These are phyloP conservation scores for Plutomurus gul DNA, from an alignment of 1,140 invertebrate species.

Conservation along the genomic window DNA sequence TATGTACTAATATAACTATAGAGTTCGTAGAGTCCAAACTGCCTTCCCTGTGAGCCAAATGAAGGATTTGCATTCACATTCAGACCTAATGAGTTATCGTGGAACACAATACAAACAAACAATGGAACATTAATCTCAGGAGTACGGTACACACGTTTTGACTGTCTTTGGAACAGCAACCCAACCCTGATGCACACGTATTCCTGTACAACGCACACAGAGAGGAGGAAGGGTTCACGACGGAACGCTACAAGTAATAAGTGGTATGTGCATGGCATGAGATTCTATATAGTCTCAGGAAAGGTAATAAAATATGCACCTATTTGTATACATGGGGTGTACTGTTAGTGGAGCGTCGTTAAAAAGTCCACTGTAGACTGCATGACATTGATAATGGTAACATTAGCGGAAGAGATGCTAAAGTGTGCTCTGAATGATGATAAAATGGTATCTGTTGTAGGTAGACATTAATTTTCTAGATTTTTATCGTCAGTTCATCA, in stretches of 20 bases:
- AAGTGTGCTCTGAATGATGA: neutral
- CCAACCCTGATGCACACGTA: neutral
- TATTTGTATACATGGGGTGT: too few species aligned
- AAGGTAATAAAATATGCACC: too few species aligned
- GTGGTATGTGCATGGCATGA: too few species aligned
- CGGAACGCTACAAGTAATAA: too few species aligned
- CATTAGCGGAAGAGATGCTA: neutral
- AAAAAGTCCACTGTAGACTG: neutral
- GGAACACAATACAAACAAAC: conserved; percentile 18
- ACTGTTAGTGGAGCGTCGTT: neutral
- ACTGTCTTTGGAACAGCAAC: neutral
- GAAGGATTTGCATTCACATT: neutral
- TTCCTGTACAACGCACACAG: neutral
- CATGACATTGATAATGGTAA: neutral
- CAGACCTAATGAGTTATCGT: conserved; percentile 7
- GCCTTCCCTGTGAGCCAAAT: neutral
- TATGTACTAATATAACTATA: too few species aligned
- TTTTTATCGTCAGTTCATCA: conserved; percentile 19
- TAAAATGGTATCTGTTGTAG: too few species aligned
- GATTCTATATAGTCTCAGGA: too few species aligned
- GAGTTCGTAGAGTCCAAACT: neutral
- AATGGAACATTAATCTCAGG: conserved; percentile 15
- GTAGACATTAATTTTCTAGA: neutral
- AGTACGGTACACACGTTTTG: conserved; percentile 23
- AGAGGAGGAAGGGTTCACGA: too few species aligned